Percentiles rank a stretch among this genome's conserved stretches.
These are phyloP conservation scores for Argya squamiceps DNA, from an alignment of 2,797 vertebrate genomes.

Conservation along the genomic window DNA sequence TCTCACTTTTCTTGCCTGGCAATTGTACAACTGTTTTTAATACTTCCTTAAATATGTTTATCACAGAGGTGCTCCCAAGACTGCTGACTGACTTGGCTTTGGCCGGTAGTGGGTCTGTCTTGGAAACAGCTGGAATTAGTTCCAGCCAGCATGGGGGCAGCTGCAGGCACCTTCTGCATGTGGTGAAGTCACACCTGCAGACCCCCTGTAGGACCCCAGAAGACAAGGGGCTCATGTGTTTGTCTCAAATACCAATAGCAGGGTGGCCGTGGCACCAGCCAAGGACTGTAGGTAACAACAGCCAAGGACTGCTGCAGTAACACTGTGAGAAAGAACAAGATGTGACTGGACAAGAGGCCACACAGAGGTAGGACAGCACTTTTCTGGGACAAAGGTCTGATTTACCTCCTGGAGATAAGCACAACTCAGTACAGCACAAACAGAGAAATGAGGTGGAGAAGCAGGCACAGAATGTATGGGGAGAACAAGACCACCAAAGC, in stretches of 20 bases:
- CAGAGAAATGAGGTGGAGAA: not conserved
- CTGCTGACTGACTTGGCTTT: not conserved
- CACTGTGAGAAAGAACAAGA: not conserved
- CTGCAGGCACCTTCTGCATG: not conserved
- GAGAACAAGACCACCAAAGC: not conserved
- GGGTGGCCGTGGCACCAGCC: not conserved
- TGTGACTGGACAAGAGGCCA: not conserved
- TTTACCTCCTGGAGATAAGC: not conserved
- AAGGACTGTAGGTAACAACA: not conserved
- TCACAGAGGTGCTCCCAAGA: not conserved
- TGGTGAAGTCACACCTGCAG: not conserved
- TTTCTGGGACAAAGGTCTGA: not conserved
- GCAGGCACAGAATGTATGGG: accelerated
- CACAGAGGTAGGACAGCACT: not conserved
- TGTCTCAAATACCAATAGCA: not conserved
- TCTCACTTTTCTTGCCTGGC: not conserved
- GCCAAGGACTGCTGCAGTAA: not conserved
- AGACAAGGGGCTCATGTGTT: not conserved
- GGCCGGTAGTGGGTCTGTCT: not conserved
- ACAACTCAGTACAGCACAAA: not conserved
- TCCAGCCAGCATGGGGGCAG: not conserved
- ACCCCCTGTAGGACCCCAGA: not conserved
- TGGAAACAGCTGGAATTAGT: not conserved
- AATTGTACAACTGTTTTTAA: not conserved
- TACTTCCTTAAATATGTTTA: not conserved